Conservation (phyloP, 2,113 vertebrate species). For the Peromyscus polionotus region DNA sequence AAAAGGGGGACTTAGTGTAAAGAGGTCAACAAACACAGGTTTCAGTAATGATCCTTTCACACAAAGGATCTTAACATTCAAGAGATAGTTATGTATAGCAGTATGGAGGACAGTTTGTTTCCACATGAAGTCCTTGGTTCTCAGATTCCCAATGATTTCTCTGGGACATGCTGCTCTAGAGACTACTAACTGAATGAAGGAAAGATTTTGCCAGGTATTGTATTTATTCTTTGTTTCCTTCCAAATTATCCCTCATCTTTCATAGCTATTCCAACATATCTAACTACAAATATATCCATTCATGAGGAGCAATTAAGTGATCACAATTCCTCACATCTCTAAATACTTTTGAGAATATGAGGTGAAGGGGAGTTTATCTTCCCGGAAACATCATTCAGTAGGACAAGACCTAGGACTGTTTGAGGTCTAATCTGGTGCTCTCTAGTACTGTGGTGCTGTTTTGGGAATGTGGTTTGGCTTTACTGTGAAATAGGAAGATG, state of each 20-base stretch:
- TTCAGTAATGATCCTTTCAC: not conserved
- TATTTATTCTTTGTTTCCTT: constrained; percentile 11
- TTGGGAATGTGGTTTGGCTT: constrained; percentile 12
- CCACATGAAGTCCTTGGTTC: not conserved
- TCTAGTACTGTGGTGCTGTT: not conserved
- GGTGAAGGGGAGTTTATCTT: not conserved
- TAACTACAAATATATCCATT: not conserved
- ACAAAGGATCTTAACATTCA: not conserved
- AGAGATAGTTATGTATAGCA: not conserved
- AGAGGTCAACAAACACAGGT: not conserved
- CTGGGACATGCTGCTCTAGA: not conserved
- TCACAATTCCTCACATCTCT: not conserved
- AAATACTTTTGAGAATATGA: constrained; percentile 32
- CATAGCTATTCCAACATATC: not conserved
- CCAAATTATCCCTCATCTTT: not conserved
- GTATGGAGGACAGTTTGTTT: not conserved
- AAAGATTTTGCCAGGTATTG: not conserved
- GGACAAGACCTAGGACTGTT: not conserved
- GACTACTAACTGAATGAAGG: not conserved
- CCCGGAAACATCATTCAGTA: not conserved
- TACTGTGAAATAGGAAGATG: not conserved
- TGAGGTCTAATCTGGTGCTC: not conserved
- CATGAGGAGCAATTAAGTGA: not conserved
- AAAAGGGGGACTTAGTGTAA: not conserved
- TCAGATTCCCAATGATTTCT: not conserved